Percentiles rank a stretch among this genome's conserved stretches.
phyloP scores from a whole-genome alignment of 2,888 invertebrate species.

The Cryptocheilus praepositus region DNA sequence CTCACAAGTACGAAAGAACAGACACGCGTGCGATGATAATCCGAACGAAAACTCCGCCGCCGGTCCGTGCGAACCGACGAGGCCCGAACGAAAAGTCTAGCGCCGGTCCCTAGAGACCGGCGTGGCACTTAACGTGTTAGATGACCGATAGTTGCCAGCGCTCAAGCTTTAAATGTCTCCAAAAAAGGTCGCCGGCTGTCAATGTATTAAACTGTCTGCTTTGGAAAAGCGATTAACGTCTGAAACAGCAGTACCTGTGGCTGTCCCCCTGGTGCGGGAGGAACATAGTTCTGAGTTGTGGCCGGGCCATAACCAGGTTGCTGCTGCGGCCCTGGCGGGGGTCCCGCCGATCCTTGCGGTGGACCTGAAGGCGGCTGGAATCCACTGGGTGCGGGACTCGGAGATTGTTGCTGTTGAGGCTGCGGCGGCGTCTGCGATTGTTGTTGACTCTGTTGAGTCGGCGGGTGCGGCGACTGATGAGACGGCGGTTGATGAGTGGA shows the following conservation, averaged over 20 bases:
- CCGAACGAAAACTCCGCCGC: no score
- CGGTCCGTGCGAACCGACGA: no score
- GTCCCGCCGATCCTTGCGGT: slow-evolving; percentile 69
- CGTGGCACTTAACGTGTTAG: no score
- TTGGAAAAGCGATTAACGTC: neutral
- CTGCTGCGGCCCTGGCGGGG: slow-evolving; percentile 72
- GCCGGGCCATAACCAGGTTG: slow-evolving; percentile 74
- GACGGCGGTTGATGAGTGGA: slow-evolving; percentile 68
- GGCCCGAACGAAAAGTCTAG: no score
- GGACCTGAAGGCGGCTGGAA: slow-evolving; percentile 75
- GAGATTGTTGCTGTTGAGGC: slow-evolving; percentile 71
- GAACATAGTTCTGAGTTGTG: slow-evolving; percentile 72
- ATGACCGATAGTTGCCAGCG: no score
- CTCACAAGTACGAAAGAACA: no score
- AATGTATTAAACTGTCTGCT: no score
- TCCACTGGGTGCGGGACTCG: slow-evolving; percentile 77
- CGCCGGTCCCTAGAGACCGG: no score
- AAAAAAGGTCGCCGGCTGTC: no score
- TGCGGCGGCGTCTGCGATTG: slow-evolving; percentile 64
- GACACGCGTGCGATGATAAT: no score
- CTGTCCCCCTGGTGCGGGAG: slow-evolving; percentile 75
- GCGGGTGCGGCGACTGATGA: slow-evolving; percentile 74
- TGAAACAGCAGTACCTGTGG: slow-evolving; percentile 71
- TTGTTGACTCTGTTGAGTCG: slow-evolving; percentile 74
- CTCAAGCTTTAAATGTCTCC: neutral